These are phyloP conservation scores for Watsonalla cultraria DNA, from an alignment of 2,888 invertebrate genomes.

Conservation along the genomic window DNA sequence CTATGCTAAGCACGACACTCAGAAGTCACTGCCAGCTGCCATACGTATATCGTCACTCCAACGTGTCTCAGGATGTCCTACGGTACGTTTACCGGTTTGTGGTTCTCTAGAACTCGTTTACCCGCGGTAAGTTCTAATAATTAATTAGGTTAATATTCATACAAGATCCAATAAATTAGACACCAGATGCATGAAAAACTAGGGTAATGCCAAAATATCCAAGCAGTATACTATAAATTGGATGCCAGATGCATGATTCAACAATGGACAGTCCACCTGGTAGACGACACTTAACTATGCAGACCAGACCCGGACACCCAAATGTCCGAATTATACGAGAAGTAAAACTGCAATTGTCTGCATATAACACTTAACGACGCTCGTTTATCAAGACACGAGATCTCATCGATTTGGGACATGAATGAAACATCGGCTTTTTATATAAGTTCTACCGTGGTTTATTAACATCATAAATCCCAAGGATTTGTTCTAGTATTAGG, in stretches of 20 bases:
- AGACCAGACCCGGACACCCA: constrained; percentile 50
- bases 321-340: constrained; percentile 59
- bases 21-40: too few relatives aligned
- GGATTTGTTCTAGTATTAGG: constrained; percentile 24
- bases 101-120: too few relatives aligned
- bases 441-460: constrained; percentile 42
- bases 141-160: too few relatives aligned
- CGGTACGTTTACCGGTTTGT: too few relatives aligned
- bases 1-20: too few relatives aligned
- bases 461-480: constrained; percentile 55
- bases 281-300: constrained; percentile 31
- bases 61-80: too few relatives aligned
- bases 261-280: constrained; percentile 38
- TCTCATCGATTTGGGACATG: constrained; percentile 51
- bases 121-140: too few relatives aligned
- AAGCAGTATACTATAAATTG: background rate
- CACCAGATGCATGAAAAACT: too few relatives aligned
- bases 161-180: too few relatives aligned
- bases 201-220: too few relatives aligned
- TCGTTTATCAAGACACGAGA: constrained; percentile 45
- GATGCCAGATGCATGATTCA: background rate
- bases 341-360: constrained; percentile 59
- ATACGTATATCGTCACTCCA: too few relatives aligned
- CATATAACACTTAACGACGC: constrained; percentile 40
- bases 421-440: constrained; percentile 47